Evolutionary conservation across 2,888 invertebrate species (phyloP).

Genomic region (Glyphotaelius pellucidus): DNA sequence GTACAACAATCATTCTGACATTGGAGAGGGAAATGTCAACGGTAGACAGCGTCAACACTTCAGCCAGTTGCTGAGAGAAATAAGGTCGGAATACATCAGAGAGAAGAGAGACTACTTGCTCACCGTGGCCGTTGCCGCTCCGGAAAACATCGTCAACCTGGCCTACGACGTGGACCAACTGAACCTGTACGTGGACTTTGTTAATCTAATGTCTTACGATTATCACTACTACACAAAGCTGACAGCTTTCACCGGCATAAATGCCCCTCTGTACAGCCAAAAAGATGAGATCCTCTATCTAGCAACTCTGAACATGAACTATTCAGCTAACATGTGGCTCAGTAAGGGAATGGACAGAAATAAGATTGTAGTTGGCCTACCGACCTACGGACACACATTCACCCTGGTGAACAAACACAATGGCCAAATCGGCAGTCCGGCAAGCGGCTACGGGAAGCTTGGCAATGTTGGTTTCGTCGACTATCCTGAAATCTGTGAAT

Average conservation of each 20-base stretch:
- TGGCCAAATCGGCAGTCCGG: constrained; percentile 83
- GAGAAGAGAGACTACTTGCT: constrained; percentile 80
- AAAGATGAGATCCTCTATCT: constrained; percentile 80
- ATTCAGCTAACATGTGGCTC: constrained; percentile 87
- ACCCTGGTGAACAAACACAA: constrained; percentile 83
- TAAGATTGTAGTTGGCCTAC: constrained; percentile 91
- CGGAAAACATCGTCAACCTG: constrained; percentile 83
- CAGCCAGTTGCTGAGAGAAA: constrained; percentile 84
- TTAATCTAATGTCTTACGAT: constrained; percentile 95
- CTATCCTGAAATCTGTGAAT: constrained; percentile 84
- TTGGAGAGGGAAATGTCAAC: background rate
- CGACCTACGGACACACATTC: constrained; percentile 91
- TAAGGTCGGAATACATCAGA: constrained; percentile 81
- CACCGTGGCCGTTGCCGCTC: constrained; percentile 89
- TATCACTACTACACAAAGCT: constrained; percentile 87
- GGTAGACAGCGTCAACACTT: constrained; percentile 83
- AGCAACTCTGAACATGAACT: constrained; percentile 87
- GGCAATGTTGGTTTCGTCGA: constrained; percentile 85
- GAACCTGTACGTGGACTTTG: constrained; percentile 88
- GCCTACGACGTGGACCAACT: constrained; percentile 89
- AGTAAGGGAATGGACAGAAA: constrained; percentile 84
- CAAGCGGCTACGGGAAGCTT: constrained; percentile 82
- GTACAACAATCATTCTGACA: background rate
- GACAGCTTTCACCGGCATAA: constrained; percentile 90
- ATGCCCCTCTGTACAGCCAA: constrained; percentile 86